phyloP scores from a whole-genome alignment of 2,888 invertebrate species.

The Heliconius charithonia region DNA sequence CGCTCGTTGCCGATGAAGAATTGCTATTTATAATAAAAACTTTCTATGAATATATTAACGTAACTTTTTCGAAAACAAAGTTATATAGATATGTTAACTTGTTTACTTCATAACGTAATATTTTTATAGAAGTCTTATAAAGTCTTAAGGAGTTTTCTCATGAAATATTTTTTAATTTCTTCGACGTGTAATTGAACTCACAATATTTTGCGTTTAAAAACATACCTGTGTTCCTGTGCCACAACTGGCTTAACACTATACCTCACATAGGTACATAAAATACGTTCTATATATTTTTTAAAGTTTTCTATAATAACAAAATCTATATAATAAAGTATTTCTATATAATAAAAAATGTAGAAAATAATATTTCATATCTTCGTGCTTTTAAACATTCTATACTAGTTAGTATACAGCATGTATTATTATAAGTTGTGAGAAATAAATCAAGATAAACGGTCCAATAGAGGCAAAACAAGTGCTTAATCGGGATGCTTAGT shows the following conservation, averaged over 20 bases:
- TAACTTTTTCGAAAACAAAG: slow-evolving; percentile 18
- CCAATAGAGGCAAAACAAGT: background rate
- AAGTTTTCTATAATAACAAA: no score
- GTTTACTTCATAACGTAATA: background rate
- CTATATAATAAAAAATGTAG: no score
- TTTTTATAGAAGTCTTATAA: background rate
- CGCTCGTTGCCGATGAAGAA: slow-evolving; percentile 37
- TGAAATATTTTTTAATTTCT: background rate
- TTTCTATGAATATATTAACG: slow-evolving; percentile 23
- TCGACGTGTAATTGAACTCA: no score
- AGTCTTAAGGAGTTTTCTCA: background rate
- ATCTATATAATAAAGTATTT: no score
- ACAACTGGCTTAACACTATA: background rate
- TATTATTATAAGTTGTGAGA: background rate
- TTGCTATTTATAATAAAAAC: slow-evolving; percentile 27
- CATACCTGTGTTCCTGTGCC: no score
- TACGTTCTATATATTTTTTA: no score
- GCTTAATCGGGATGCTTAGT: background rate
- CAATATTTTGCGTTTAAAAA: no score
- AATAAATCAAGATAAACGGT: background rate
- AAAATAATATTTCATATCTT: no score
- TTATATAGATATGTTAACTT: background rate
- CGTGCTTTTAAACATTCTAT: no score
- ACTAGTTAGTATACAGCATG: background rate
- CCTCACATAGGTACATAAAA: no score